Evolutionary conservation across 2,888 invertebrate species (phyloP), one percentile per base, ranked within the genome.

Genomic region (Ophion obscuratus): DNA sequence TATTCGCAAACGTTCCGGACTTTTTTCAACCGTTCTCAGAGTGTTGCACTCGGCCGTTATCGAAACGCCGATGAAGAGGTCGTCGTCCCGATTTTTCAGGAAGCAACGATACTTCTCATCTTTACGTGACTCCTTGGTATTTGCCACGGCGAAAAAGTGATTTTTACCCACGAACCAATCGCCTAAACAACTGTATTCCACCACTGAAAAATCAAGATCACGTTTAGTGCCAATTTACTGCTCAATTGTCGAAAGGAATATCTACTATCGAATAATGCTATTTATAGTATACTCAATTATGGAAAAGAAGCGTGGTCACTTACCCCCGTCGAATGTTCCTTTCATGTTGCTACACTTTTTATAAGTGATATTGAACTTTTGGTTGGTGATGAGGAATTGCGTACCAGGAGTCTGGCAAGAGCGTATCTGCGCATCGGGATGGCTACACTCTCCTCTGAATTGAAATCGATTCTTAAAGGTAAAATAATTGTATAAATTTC

Each of bases 331-430:
- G 94, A 98, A 98, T 14, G 98, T 98, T 76, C 97, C 97, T 20
- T 97, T 96, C 98, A 98, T 98, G 86, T 98, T 98, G 80, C 96
- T 95, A 92, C 99, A 99, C 90, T 97, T 97, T 88, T 97, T 97
- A 93, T 99, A 99, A 0, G 98, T 98, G 88, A 99, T 98, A 91
- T 98, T 98, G 92, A 99, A 99, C 94, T 99, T 99, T 93, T 99
- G 98, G 95, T 99, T 99, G 75, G 98, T 98, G 88, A 99, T 99
- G 87, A 99, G 95, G 94, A 98, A 99, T 93, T 98, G 98, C 14
- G 98, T 98, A 83, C 99, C 99, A 3, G 99, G 98, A 27, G 98
- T 98, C 95, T 99, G 99, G 93, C 99, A 99, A 0, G 99, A 99
- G 90, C 96, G 96, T 88, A 99, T 98, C 91, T 97, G 97, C 4